phyloP scores from a whole-genome alignment of 2,113 vertebrate species.

The Rallus limicola region DNA sequence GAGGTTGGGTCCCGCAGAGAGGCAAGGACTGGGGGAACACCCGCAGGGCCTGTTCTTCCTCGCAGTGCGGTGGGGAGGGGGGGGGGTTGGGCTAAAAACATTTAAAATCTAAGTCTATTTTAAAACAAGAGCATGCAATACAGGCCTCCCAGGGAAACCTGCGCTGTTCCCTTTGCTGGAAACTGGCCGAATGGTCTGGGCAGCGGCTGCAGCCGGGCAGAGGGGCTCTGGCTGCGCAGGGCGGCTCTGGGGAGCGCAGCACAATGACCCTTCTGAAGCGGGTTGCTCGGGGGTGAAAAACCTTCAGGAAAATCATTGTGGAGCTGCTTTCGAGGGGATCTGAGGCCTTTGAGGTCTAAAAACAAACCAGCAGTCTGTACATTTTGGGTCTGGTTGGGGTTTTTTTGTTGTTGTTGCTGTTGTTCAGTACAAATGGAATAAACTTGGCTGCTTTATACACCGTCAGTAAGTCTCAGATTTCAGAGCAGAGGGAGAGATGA shows the following conservation, averaged over 20 bases:
- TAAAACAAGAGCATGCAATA: conserved; percentile 51
- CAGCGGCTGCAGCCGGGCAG: background rate
- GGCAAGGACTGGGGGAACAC: background rate
- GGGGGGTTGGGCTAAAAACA: conserved; percentile 1
- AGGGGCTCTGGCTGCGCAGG: background rate
- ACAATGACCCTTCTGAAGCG: background rate
- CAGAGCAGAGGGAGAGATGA: conserved; percentile 65
- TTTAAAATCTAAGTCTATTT: conserved; percentile 38
- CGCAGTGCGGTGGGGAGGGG: background rate
- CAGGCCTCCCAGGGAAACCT: conserved; percentile 33
- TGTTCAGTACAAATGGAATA: conserved; percentile 72
- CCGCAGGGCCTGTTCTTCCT: background rate
- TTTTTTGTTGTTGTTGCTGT: background rate
- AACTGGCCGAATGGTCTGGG: background rate
- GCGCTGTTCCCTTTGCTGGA: conserved; percentile 1
- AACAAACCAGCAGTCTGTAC: conserved; percentile 70
- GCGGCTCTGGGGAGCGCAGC: background rate
- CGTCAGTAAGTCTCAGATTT: conserved; percentile 54
- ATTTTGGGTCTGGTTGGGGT: background rate
- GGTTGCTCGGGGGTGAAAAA: background rate
- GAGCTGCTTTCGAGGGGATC: background rate
- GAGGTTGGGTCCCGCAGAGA: background rate
- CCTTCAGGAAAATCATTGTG: background rate
- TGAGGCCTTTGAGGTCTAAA: conserved; percentile 59
- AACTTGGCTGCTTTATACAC: conserved; percentile 53